phyloP scores from a whole-genome alignment of 2,797 vertebrate species.

The Sylvia borin region DNA sequence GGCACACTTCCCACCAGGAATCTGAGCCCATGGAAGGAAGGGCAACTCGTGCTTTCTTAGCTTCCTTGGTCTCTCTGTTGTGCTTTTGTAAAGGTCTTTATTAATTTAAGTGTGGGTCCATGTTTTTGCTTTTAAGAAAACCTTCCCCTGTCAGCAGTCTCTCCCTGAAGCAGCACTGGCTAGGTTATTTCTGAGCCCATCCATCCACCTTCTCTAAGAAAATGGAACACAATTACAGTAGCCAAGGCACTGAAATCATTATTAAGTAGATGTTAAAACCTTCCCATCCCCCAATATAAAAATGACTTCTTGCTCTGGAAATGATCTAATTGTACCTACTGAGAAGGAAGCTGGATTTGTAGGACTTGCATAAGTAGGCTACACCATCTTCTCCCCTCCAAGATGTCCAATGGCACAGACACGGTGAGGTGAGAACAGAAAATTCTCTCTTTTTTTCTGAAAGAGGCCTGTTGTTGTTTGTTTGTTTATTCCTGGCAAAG shows the following conservation, averaged over 20 bases:
- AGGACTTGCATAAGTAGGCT: neutral
- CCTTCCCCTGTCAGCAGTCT: neutral
- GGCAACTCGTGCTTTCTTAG: neutral
- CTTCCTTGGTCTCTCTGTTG: fast-evolving
- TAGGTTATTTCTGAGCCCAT: neutral
- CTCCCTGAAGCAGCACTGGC: neutral
- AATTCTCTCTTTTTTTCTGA: slow-evolving; percentile 21
- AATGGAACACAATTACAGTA: neutral
- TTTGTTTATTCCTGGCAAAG: slow-evolving; percentile 63
- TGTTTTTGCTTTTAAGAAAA: neutral
- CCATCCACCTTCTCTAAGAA: neutral
- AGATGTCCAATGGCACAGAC: neutral
- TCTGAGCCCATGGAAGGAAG: neutral
- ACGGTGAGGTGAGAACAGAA: slow-evolving; percentile 12
- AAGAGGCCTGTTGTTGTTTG: slow-evolving; percentile 28
- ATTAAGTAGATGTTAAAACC: neutral
- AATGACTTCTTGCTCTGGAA: neutral
- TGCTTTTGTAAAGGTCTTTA: slow-evolving; percentile 3
- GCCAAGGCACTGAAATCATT: neutral
- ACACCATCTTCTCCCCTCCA: neutral
- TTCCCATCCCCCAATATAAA: neutral
- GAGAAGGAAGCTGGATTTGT: neutral
- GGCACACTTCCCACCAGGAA: neutral
- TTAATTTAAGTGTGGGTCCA: neutral
- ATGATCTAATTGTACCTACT: neutral